These are phyloP conservation scores for Jaculus jaculus DNA, from an alignment of 2,113 vertebrate genomes.

Conservation along the genomic window DNA sequence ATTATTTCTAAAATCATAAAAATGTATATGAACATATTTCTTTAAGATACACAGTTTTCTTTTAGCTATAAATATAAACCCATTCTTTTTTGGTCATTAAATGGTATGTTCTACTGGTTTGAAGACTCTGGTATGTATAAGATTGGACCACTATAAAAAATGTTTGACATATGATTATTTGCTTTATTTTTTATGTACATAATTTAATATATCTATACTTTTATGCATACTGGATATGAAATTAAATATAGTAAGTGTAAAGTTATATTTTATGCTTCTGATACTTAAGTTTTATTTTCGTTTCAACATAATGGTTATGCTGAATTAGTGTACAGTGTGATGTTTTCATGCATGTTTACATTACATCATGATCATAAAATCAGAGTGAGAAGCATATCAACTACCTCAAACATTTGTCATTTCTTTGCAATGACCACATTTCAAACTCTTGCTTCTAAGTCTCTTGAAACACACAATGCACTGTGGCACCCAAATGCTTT, in stretches of 20 bases:
- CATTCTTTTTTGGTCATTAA: neutral
- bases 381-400: accelerated
- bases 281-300: neutral
- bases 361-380: neutral
- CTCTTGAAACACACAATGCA: neutral
- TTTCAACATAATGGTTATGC: neutral
- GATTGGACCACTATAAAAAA: neutral
- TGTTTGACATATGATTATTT: constrained; percentile 5
- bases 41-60: neutral
- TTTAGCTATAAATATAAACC: neutral
- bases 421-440: neutral
- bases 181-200: neutral
- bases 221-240: neutral
- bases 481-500: neutral
- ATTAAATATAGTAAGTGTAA: neutral
- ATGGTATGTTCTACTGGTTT: neutral
- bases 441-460: neutral
- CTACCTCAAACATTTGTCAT: neutral
- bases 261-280: neutral
- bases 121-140: neutral
- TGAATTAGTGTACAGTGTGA: neutral
- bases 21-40: neutral
- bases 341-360: neutral
- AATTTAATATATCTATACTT: neutral
- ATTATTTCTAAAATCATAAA: neutral